Evolutionary conservation across 2,888 invertebrate genomes (phyloP).

Genomic region (Tinea pellionella): DNA sequence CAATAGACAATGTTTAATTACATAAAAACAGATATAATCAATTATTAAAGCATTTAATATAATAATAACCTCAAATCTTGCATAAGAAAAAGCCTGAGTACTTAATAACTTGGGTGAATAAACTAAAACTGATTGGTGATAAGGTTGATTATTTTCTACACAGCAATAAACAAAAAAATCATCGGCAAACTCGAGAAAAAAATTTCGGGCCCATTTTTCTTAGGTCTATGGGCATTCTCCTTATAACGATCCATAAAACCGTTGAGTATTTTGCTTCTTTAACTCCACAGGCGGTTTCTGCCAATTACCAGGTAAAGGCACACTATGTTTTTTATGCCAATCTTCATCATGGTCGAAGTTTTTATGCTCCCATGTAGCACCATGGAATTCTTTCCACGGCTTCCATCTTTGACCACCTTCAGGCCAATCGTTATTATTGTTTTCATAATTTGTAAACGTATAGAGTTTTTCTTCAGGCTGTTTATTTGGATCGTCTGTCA

Average conservation of each 20-base stretch:
- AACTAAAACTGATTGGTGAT: no score
- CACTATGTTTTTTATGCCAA: constrained; percentile 20
- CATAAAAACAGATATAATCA: no score
- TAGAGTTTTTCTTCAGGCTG: background rate
- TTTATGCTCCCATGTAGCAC: constrained; percentile 25
- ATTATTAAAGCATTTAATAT: no score
- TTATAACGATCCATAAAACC: background rate
- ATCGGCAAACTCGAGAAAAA: no score
- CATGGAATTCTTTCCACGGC: constrained; percentile 27
- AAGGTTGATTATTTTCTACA: no score
- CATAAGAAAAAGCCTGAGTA: no score
- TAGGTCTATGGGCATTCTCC: no score
- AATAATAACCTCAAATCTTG: no score
- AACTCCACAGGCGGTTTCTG: background rate
- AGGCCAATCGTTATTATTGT: constrained; percentile 24
- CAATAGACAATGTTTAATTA: no score
- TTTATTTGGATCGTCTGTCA: constrained; percentile 18
- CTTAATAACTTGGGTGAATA: no score
- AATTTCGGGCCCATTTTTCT: no score
- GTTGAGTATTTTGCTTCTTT: background rate
- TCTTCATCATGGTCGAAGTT: constrained; percentile 16
- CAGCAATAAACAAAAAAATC: no score
- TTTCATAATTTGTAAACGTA: constrained; percentile 15
- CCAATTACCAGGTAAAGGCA: constrained; percentile 7
- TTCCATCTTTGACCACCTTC: constrained; percentile 31